A percentile compares a stretch with the other conserved stretches of the same genome.
phyloP scores from a whole-genome alignment of 2,888 invertebrate species.

The Labia minor region DNA sequence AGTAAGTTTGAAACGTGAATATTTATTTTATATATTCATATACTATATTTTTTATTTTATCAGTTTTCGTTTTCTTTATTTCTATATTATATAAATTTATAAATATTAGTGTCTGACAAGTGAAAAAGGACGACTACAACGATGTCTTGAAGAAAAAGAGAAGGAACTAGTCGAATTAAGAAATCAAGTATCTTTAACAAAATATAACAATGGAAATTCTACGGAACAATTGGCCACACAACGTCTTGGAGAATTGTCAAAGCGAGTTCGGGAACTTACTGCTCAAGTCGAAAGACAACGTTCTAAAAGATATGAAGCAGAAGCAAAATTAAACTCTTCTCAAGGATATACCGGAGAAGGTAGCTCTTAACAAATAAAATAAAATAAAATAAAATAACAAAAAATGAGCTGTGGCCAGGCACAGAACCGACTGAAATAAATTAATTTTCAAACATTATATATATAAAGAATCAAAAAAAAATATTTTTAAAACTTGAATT shows the following conservation, averaged over 20 bases:
- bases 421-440: too few relatives aligned
- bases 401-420: too few relatives aligned
- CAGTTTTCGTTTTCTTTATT: too few relatives aligned
- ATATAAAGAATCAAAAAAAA: too few relatives aligned
- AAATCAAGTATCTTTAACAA: background rate
- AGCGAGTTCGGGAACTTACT: background rate
- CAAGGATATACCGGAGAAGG: background rate
- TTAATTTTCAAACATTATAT: too few relatives aligned
- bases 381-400: too few relatives aligned
- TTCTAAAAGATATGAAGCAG: background rate
- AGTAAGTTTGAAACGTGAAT: background rate
- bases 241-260: background rate
- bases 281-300: background rate
- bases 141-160: background rate
- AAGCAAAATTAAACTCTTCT: background rate
- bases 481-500: too few relatives aligned
- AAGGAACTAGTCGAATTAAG: background rate
- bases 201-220: background rate
- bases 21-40: too few relatives aligned
- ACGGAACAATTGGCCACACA: background rate
- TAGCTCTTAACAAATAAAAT: too few relatives aligned
- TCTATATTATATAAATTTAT: too few relatives aligned
- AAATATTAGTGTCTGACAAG: background rate
- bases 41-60: too few relatives aligned
- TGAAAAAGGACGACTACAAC: background rate